A percentile compares a stretch with the other conserved stretches of the same genome.
Conservation (phyloP, 2,113 vertebrate species). For the Hyla sarda region DNA sequence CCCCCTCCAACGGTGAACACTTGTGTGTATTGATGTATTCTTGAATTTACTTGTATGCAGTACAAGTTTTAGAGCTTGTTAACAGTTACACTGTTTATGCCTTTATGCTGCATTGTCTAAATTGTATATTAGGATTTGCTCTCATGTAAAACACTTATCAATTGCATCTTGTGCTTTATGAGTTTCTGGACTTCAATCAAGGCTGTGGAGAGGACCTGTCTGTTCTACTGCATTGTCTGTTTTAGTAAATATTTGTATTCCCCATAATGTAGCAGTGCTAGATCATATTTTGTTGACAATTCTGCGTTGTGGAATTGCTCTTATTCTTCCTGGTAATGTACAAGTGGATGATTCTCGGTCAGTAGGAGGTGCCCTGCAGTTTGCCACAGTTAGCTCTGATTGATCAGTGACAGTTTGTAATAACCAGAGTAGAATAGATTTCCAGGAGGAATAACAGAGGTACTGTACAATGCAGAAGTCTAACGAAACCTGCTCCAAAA, state of each 20-base stretch:
- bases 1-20: background rate
- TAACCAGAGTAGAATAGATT: background rate
- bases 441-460: background rate
- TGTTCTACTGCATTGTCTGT: background rate
- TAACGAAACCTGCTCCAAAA: background rate
- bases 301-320: background rate
- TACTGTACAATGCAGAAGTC: background rate
- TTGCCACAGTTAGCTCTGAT: too few species aligned
- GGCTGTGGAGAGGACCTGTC: background rate
- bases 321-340: background rate
- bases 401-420: background rate
- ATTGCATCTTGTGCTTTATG: background rate
- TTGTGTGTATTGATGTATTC: background rate
- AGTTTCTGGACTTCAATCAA: background rate
- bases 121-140: background rate
- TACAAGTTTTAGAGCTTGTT: conserved; percentile 2
- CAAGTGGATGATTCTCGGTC: too few species aligned
- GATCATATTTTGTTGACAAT: background rate
- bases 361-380: too few species aligned
- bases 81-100: conserved; percentile 2
- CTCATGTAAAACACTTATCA: background rate
- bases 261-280: background rate
- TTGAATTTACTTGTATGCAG: conserved; percentile 18
- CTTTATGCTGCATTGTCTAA: conserved; percentile 22
- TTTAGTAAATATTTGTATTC: background rate